phyloP scores from a whole-genome alignment of 2,888 invertebrate genomes.

The Ramazzottius varieornatus region DNA sequence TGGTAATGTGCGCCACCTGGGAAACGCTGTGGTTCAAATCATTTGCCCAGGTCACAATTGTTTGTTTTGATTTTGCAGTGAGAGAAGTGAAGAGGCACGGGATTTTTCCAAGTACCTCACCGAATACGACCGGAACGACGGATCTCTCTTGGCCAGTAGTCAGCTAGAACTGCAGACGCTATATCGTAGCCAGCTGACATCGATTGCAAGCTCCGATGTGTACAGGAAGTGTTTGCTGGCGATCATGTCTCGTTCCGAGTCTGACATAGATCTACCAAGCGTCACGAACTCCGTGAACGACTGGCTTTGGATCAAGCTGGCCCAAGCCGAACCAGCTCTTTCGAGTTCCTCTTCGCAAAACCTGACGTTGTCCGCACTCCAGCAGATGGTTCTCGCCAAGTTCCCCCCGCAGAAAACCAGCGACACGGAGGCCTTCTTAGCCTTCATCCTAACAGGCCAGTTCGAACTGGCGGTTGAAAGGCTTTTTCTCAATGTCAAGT shows the following conservation, averaged over 20 bases:
- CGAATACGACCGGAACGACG: background rate
- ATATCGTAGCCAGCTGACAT: background rate
- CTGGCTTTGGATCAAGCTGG: background rate
- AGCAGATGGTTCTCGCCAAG: background rate
- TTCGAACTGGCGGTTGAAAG: background rate
- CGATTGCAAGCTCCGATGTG: background rate
- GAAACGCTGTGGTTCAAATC: too few relatives aligned
- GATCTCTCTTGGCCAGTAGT: background rate
- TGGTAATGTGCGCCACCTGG: too few relatives aligned
- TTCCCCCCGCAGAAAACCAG: background rate
- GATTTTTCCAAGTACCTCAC: background rate
- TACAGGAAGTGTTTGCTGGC: background rate
- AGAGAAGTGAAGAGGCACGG: background rate
- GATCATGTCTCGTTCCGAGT: background rate
- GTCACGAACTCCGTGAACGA: background rate
- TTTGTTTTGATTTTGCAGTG: background rate
- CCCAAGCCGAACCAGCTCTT: background rate
- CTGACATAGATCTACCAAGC: background rate
- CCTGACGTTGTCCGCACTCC: background rate
- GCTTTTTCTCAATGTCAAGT: background rate
- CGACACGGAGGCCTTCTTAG: background rate
- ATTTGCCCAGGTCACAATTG: too few relatives aligned
- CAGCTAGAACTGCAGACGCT: background rate
- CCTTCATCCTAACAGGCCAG: background rate
- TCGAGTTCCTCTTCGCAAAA: background rate